phyloP scores from a whole-genome alignment of 2,797 vertebrate genomes.

The Corythornis leucogaster region DNA sequence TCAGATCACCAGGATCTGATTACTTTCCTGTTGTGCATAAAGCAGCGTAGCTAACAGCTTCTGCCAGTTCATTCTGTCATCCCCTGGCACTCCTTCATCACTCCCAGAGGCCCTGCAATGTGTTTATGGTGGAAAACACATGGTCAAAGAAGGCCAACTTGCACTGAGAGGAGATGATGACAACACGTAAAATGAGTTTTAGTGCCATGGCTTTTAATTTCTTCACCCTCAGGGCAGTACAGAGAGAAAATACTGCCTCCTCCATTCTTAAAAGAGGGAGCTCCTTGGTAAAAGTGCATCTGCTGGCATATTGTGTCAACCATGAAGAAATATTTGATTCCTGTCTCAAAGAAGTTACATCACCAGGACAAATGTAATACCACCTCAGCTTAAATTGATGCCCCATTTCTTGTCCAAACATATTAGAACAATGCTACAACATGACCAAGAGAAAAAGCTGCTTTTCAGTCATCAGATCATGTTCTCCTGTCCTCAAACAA shows the following conservation, averaged over 20 bases:
- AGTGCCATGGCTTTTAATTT: not conserved
- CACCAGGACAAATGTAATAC: not conserved
- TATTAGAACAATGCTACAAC: not conserved
- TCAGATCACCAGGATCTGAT: not conserved
- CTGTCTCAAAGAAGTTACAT: not conserved
- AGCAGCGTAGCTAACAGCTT: not conserved
- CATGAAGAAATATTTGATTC: not conserved
- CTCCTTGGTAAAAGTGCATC: not conserved
- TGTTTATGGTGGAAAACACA: not conserved
- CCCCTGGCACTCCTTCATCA: not conserved
- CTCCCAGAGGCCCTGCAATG: not conserved
- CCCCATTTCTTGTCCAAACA: not conserved
- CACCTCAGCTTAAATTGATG: not conserved
- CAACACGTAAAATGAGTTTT: not conserved
- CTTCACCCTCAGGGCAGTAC: fast-evolving
- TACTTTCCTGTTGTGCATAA: not conserved
- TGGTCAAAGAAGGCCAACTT: not conserved
- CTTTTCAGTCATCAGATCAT: not conserved
- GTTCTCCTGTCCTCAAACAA: not conserved
- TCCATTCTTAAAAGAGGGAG: not conserved
- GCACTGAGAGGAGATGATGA: not conserved
- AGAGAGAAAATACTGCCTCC: not conserved
- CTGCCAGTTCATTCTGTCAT: not conserved
- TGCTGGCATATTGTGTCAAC: not conserved
- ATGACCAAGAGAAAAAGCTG: not conserved